A percentile compares a stretch with the other conserved stretches of the same genome.
Conservation (phyloP, 2,888 invertebrate species). For the Leptarthrus brevirostris region DNA sequence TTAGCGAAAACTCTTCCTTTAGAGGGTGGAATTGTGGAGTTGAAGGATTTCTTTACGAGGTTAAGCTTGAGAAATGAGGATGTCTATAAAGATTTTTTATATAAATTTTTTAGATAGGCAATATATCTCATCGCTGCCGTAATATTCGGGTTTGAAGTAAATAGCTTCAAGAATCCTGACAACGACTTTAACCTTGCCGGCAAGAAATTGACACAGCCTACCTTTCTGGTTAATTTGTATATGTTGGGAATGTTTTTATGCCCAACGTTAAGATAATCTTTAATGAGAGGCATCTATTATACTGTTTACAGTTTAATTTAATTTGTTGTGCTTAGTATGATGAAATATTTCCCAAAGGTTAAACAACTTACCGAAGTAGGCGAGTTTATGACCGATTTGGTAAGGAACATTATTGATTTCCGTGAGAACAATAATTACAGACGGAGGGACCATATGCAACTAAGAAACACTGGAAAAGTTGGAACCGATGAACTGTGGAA, state of each 20-base stretch:
- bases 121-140: conserved; percentile 68
- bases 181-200: conserved; percentile 63
- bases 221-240: conserved; percentile 54
- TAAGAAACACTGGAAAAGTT: conserved; percentile 65
- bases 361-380: conserved; percentile 20
- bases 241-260: conserved; percentile 58
- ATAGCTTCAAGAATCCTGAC: conserved; percentile 64
- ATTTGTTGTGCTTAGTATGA: too few relatives aligned
- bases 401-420: conserved; percentile 64
- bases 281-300: too few relatives aligned
- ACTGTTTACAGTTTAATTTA: too few relatives aligned
- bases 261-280: too few relatives aligned
- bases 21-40: too few relatives aligned
- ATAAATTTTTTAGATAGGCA: conserved; percentile 62
- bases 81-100: too few relatives aligned
- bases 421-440: conserved; percentile 65
- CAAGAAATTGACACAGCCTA: conserved; percentile 54
- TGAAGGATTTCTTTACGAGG: too few relatives aligned
- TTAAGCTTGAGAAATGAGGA: too few relatives aligned
- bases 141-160: conserved; percentile 67
- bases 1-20: too few relatives aligned
- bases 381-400: conserved; percentile 62
- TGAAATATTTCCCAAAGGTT: too few relatives aligned
- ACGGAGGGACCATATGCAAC: conserved; percentile 67
- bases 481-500: conserved; percentile 61